Evolutionary conservation across 2,113 vertebrate species (phyloP).

Genomic region (Callipepla californica): DNA sequence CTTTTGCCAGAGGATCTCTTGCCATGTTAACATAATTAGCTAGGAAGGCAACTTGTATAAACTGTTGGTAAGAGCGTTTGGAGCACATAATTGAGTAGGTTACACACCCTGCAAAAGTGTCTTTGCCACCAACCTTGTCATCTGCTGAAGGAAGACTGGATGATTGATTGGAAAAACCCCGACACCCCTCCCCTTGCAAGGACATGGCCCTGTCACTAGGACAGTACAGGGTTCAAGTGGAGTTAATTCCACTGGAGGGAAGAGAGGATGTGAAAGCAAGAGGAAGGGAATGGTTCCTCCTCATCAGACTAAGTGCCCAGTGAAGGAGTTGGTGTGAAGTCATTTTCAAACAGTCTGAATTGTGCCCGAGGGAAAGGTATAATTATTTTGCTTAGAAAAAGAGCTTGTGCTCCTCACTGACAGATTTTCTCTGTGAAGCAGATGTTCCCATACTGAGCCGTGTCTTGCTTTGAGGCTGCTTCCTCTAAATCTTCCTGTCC

Average conservation of each 20-base stretch:
- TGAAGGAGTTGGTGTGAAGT: neutral
- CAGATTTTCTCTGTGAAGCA: slow-evolving; percentile 16
- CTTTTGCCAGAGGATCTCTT: neutral
- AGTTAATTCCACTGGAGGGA: neutral
- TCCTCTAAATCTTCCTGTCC: slow-evolving; percentile 1
- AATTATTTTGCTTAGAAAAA: slow-evolving; percentile 24
- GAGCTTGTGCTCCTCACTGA: neutral
- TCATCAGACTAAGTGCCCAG: neutral
- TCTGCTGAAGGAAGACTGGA: neutral
- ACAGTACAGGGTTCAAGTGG: neutral
- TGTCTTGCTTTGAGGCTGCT: slow-evolving; percentile 11
- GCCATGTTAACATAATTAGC: neutral
- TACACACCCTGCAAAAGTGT: rapidly evolving
- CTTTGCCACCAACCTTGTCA: neutral
- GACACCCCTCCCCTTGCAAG: neutral
- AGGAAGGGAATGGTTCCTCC: neutral
- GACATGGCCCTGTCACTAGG: neutral
- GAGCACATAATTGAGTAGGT: neutral
- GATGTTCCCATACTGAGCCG: neutral
- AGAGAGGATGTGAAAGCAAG: neutral
- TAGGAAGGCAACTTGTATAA: neutral
- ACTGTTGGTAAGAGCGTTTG: neutral
- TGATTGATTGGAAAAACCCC: neutral
- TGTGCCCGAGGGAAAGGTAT: neutral
- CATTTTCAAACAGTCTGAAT: slow-evolving; percentile 4